Percentiles rank a stretch among this genome's conserved stretches.
Conservation (phyloP, 2,888 invertebrate genomes). For the Leistus spinibarbis region DNA sequence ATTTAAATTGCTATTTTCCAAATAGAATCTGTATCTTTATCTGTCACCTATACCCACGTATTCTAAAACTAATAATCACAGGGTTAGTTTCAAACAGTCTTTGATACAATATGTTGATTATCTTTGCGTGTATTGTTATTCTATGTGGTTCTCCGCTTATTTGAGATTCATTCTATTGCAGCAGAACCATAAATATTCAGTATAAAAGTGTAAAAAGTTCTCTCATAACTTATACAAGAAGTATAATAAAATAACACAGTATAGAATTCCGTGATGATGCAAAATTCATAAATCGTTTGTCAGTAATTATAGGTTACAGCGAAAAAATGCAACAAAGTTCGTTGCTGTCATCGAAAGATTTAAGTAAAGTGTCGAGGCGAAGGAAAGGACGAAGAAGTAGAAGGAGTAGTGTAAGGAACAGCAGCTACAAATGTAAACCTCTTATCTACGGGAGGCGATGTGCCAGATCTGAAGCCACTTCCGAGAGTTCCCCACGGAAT, state of each 20-base stretch:
- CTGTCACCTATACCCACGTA: neutral
- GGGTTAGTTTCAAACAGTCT: neutral
- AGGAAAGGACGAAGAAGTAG: neutral
- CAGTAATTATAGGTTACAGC: no score
- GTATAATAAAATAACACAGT: no score
- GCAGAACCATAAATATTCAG: no score
- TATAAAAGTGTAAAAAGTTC: no score
- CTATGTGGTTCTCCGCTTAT: no score
- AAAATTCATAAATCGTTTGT: no score
- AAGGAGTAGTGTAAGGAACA: neutral
- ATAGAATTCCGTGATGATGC: no score
- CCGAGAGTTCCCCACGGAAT: slow-evolving; percentile 47
- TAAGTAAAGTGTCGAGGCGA: neutral
- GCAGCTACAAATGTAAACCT: slow-evolving; percentile 55
- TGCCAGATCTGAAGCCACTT: slow-evolving; percentile 49
- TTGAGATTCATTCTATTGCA: no score
- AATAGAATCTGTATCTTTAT: neutral
- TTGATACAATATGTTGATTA: no score
- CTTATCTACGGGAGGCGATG: slow-evolving; percentile 53
- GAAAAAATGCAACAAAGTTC: no score
- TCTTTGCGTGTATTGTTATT: no score
- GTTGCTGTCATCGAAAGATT: neutral
- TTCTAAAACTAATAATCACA: neutral
- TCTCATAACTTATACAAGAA: no score
- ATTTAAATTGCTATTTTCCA: neutral